Evolutionary conservation across 2,888 invertebrate genomes (phyloP), one percentile per base, ranked within the genome.

Genomic region (Meteorus cinctellus): DNA sequence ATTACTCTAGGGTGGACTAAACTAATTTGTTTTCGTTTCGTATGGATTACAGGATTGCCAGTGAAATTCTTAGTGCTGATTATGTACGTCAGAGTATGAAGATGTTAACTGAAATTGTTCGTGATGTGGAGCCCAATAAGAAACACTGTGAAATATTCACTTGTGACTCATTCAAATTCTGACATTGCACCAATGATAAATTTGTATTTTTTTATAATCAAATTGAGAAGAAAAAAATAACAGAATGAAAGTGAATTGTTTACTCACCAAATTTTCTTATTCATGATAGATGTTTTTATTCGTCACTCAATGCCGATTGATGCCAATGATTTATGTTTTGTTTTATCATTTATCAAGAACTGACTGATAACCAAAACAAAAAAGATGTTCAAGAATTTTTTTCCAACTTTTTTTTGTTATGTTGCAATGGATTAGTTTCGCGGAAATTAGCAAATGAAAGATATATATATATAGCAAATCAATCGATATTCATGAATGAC

Each of bases 21-120:
- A 29, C n/a, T 48, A 48, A 68, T 27, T 36, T 67, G 10, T 16
- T 19, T 60, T 66, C 34, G 65, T 59, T 45, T 51, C 59, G 59
- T 48, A 80, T 76, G 74, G 68, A 70, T 85, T 85, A 62, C 80
- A 89, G 89, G 65, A 84, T 88, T 66, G 84, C 83, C 29, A 83
- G 78, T 34, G 86, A 87, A 59, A 80, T 86, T 70, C 79, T 85
- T 4, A 82, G 83, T 29, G 81, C 82, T 29, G 82, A 83, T 67
- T 80, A 83, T 31, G 81, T 83, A 14, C 82, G 82, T 48, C 60
- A 79, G 12, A 84, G 82, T 27, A 70, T 88, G 48, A 87, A 85
- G 73, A 82, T 84, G 29, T 79, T 87, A 41, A 84, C 88, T 48
- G 84, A 83, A 82, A 80, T 85, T 16, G 87, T 85, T 12, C 81